Percentiles rank a stretch among this genome's conserved stretches.
phyloP scores from a whole-genome alignment of 2,888 invertebrate species.

The Amphipyra berbera region DNA sequence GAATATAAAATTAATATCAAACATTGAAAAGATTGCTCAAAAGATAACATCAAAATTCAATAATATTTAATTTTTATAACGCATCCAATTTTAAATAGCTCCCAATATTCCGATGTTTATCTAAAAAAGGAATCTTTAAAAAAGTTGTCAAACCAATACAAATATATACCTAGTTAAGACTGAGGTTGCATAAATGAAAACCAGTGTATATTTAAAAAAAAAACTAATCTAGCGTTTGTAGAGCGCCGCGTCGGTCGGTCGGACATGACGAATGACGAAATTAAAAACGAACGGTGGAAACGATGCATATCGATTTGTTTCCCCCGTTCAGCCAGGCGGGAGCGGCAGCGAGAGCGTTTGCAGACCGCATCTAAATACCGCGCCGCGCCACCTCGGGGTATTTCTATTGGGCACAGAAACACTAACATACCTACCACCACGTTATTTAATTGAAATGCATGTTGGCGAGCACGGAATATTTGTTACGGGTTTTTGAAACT shows the following conservation, averaged over 20 bases:
- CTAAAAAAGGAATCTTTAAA: conserved; percentile 6
- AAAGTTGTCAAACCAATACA: conserved; percentile 12
- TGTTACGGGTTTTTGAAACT: conserved; percentile 14
- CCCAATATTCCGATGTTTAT: no score
- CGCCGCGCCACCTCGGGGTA: conserved; percentile 35
- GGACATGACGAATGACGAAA: conserved; percentile 59
- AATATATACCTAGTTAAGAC: conserved; percentile 13
- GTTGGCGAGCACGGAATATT: conserved; percentile 25
- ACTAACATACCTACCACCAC: conserved; percentile 25
- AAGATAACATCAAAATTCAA: no score
- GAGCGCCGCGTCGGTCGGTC: conserved; percentile 30
- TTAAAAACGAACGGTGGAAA: conserved; percentile 63
- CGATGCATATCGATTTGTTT: conserved; percentile 62
- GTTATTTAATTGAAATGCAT: conserved; percentile 53
- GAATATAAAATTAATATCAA: no score
- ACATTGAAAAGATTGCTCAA: no score
- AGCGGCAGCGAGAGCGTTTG: conserved; percentile 23
- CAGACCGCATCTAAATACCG: conserved; percentile 28
- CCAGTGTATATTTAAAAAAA: conserved; percentile 35
- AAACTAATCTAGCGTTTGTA: conserved; percentile 46
- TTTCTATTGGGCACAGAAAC: conserved; percentile 42
- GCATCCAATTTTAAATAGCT: no score
- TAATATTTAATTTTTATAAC: no score
- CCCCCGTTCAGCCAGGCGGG: conserved; percentile 30
- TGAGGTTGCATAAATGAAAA: conserved; percentile 41